Evolutionary conservation across 2,113 vertebrate species (phyloP), one percentile per base, ranked within the genome.

Genomic region (Ailurus styani): DNA sequence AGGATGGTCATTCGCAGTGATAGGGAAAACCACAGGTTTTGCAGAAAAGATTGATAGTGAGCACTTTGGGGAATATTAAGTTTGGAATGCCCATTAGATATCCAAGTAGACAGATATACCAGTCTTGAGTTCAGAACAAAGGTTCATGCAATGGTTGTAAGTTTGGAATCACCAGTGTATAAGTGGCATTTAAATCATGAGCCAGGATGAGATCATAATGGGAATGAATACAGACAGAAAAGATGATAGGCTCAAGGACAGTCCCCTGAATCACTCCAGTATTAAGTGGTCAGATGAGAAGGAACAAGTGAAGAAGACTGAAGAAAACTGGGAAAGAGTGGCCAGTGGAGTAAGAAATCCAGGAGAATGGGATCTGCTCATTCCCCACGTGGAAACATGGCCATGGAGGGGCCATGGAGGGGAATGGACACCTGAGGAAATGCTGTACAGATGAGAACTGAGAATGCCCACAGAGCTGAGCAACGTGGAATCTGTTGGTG

Each of bases 91-190:
- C 70, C 40, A 4, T 45, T 47, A 55, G 37, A 75, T 12, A 77
- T 37, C 23, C 23, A 77, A 54, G 68, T 3, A 85, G 55, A 81
- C 45, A 79, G 68, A 52, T 8, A 75, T 17, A 42, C 5, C 27
- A 54, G 50, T 37, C 27, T n/a, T 62, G 70, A 75, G 45, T 86
- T 93, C 42, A 52, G 64, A 90, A 78, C n/a, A 52, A 95, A 10
- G 23, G 18, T 42, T 85, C 78, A 42, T 27, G 70, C 18, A 40
- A 23, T 57, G 40, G 42, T 60, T 12, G 47, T 21, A 21, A 6
- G 66, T 60, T 78, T 40, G 29, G 15, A 94, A 88, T 75, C 62
- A 70, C 54, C 37, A 31, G 25, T 0, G 6, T 47, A 73, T 81
- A 23, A 54, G 52, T 57, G 14, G 12, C 79, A 64, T 64, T 62